Percentiles rank a stretch among this genome's conserved stretches.
Conservation (phyloP, 2,113 vertebrate genomes). For the Gopherus evgoodei region DNA sequence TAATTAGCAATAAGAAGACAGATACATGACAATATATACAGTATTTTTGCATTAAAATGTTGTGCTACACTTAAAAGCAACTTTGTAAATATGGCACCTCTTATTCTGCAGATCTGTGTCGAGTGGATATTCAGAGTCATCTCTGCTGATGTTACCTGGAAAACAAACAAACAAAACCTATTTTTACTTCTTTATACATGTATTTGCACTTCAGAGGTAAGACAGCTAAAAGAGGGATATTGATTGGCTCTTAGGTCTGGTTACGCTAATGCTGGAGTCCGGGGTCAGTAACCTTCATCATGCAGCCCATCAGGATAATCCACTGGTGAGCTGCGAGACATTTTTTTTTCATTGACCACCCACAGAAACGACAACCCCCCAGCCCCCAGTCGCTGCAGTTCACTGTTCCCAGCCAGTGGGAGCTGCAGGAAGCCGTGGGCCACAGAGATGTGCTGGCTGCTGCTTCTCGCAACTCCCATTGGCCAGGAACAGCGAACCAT, state of each 20-base stretch:
- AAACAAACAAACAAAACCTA: not conserved
- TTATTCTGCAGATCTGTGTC: not conserved
- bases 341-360: no score
- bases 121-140: not conserved
- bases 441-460: no score
- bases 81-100: not conserved
- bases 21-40: fast-evolving
- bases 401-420: no score
- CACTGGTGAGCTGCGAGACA: no score
- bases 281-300: no score
- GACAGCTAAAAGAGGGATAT: not conserved
- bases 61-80: not conserved
- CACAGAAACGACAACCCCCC: no score
- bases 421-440: no score
- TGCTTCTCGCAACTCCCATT: no score
- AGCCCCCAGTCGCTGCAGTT: no score
- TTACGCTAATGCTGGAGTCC: no score
- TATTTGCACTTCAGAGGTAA: not conserved
- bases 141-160: not conserved
- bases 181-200: not conserved
- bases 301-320: no score
- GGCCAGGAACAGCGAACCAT: no score
- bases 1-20: not conserved
- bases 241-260: not conserved
- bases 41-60: not conserved